Evolutionary conservation across 1,140 invertebrate species (phyloP).

Genomic region (Trypoxylus dichotomus): DNA sequence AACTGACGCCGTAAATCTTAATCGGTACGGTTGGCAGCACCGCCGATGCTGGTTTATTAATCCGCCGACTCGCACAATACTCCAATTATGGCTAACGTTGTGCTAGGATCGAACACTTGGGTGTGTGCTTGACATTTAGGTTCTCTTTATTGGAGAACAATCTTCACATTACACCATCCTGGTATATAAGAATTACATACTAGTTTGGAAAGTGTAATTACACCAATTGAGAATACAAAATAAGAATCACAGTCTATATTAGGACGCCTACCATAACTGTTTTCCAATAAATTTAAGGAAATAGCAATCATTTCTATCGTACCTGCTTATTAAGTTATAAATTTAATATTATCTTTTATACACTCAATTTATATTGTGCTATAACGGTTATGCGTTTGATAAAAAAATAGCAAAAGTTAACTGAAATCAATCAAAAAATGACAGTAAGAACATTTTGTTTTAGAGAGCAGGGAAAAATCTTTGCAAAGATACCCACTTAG

Average conservation of each 20-base stretch:
- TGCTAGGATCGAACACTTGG: neutral
- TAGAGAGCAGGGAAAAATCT: too few species aligned
- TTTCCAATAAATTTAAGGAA: too few species aligned
- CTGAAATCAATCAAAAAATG: too few species aligned
- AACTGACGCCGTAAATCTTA: constrained; percentile 2
- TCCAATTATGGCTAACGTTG: neutral
- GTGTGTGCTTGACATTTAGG: neutral
- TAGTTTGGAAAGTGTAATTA: neutral
- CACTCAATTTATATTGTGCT: too few species aligned
- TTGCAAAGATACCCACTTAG: too few species aligned
- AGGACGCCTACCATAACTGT: too few species aligned
- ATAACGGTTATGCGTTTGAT: too few species aligned
- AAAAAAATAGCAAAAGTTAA: too few species aligned
- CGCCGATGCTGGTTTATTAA: neutral
- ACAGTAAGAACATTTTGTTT: too few species aligned
- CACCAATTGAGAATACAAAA: neutral
- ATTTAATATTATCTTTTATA: too few species aligned
- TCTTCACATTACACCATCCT: neutral
- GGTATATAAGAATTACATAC: neutral
- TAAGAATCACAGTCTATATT: neutral
- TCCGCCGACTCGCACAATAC: neutral
- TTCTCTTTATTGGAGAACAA: neutral
- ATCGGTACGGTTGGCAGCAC: neutral
- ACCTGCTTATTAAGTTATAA: too few species aligned
- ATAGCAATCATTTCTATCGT: too few species aligned